Evolutionary conservation across 2,797 vertebrate species (phyloP).

Genomic region (Parotocinclus haroldoi): DNA sequence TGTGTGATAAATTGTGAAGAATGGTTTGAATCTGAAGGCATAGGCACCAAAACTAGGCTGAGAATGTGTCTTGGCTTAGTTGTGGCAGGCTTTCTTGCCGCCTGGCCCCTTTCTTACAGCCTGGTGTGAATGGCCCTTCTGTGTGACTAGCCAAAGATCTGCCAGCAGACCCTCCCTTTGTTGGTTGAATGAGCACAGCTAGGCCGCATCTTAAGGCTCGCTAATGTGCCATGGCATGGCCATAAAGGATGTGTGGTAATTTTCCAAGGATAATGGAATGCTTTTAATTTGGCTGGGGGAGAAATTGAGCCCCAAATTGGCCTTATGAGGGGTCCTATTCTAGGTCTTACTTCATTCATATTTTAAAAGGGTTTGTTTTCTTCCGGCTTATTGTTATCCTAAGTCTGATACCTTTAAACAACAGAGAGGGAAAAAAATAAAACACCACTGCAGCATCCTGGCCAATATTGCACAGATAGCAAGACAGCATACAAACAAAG

Average conservation of each 20-base stretch:
- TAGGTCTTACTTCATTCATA: conserved; percentile 54
- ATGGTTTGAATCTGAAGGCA: neutral
- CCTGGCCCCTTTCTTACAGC: conserved; percentile 57
- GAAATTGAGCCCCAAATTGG: conserved; percentile 70
- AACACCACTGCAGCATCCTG: conserved; percentile 53
- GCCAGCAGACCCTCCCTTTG: conserved; percentile 77
- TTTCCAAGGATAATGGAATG: conserved; percentile 82
- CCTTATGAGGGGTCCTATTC: conserved; percentile 61
- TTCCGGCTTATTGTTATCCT: conserved; percentile 70
- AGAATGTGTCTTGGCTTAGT: conserved; percentile 47
- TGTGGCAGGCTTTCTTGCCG: conserved; percentile 55
- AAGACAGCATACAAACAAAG: conserved; percentile 51
- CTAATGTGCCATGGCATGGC: conserved; percentile 79
- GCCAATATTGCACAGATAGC: conserved; percentile 50
- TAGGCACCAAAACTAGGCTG: conserved; percentile 22
- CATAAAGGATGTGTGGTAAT: conserved; percentile 76
- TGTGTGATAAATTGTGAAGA: no score
- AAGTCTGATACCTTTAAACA: conserved; percentile 74
- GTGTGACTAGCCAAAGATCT: conserved; percentile 81
- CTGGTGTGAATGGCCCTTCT: conserved; percentile 78
- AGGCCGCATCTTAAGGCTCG: conserved; percentile 73
- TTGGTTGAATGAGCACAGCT: conserved; percentile 78
- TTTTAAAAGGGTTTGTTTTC: conserved; percentile 71
- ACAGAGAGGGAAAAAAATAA: conserved; percentile 49
- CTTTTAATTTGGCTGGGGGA: conserved; percentile 69